phyloP scores from a whole-genome alignment of 2,797 vertebrate genomes.

The Typhlichthys subterraneus region DNA sequence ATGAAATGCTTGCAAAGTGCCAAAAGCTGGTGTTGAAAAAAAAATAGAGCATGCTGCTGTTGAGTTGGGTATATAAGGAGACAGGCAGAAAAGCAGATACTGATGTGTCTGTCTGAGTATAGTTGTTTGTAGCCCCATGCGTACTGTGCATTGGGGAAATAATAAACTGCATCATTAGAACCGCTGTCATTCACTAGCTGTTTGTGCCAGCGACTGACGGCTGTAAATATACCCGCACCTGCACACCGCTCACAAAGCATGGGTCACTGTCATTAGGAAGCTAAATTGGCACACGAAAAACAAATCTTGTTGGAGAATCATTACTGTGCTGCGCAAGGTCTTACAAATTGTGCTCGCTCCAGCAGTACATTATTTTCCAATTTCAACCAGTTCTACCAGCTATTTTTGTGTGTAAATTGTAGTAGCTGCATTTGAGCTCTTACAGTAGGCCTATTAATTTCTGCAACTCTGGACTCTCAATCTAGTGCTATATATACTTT shows the following conservation, averaged over 20 bases:
- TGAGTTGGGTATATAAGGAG: slow-evolving; percentile 64
- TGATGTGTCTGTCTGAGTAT: slow-evolving; percentile 74
- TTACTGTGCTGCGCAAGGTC: slow-evolving; percentile 28
- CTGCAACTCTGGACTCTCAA: no score
- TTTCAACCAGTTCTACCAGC: neutral
- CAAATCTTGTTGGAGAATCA: slow-evolving; percentile 37
- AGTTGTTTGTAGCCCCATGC: slow-evolving; percentile 74
- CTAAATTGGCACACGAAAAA: slow-evolving; percentile 53
- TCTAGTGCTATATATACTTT: no score
- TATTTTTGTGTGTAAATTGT: neutral
- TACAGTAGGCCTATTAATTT: no score
- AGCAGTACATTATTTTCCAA: slow-evolving; percentile 32
- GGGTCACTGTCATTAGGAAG: slow-evolving; percentile 60
- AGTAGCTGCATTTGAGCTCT: no score
- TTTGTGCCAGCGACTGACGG: slow-evolving; percentile 49
- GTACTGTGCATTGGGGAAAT: slow-evolving; percentile 70
- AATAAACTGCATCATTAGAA: slow-evolving; percentile 80
- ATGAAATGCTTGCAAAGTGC: slow-evolving; percentile 70
- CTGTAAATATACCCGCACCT: slow-evolving; percentile 55
- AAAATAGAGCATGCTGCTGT: slow-evolving; percentile 62
- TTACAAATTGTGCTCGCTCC: slow-evolving; percentile 23
- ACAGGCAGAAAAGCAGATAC: slow-evolving; percentile 70
- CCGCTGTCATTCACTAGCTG: slow-evolving; percentile 71
- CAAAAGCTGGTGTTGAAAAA: slow-evolving; percentile 72
- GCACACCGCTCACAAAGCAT: slow-evolving; percentile 38